Evolutionary conservation across 1,140 invertebrate genomes (phyloP).

Genomic region (Potamilus streckersoni): DNA sequence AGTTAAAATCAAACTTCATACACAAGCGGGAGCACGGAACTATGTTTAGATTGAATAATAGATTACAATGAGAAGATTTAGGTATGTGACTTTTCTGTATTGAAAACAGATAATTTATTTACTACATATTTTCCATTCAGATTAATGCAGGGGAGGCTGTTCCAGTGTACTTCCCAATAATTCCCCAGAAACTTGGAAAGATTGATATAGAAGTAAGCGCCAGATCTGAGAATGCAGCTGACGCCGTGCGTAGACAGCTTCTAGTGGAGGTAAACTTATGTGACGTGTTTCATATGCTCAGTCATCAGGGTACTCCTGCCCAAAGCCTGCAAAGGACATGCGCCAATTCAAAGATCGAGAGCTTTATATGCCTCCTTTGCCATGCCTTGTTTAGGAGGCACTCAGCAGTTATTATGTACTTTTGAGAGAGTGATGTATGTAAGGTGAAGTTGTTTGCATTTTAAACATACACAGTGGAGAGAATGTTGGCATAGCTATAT

Average conservation of each 20-base stretch:
- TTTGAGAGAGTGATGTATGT: too few species aligned
- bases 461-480: too few species aligned
- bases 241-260: constrained; percentile 25
- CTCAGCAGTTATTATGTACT: too few species aligned
- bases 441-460: too few species aligned
- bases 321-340: constrained; percentile 3
- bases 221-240: constrained; percentile 13
- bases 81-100: too few species aligned
- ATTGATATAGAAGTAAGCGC: constrained; percentile 25
- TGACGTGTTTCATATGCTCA: neutral
- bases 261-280: constrained; percentile 28
- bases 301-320: neutral
- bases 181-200: constrained; percentile 13
- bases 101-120: neutral
- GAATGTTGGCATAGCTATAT: too few species aligned
- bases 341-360: neutral
- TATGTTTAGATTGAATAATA: too few species aligned
- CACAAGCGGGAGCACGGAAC: too few species aligned
- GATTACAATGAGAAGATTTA: too few species aligned
- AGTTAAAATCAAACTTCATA: too few species aligned
- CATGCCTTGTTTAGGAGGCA: too few species aligned
- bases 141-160: constrained; percentile 9
- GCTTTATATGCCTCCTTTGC: too few species aligned
- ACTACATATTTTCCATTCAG: constrained; percentile 6
- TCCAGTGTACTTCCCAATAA: constrained; percentile 32